Base-by-base conservation (phyloP, 2,797 vertebrate species). In the Meriones psammophilus region DNA sequence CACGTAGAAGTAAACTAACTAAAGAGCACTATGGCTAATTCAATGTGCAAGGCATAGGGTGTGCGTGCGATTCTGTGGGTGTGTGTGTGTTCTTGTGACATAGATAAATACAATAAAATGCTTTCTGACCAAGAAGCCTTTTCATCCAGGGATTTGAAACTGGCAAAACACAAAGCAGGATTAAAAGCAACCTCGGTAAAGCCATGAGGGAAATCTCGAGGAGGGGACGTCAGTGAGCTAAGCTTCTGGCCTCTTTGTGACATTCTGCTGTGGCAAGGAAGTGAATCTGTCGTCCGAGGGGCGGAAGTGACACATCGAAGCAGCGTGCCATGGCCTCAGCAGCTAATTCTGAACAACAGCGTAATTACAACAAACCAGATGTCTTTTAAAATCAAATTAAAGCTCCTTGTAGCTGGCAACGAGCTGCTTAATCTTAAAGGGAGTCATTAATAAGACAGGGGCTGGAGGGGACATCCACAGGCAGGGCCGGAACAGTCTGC, bases 101-200 rank as follows among this genome's bases (percentile, higher is more conserved):
- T 80, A 71, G 88, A 3, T 7, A 56, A 96, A 91, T 39, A 78
- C 22, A 22, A 64, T 54, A 68, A 71, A 95, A 78, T 80, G 36
- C 22, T 91, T 95, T 95, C 2, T 58, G 33, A 80, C 3, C 95
- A 95, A 73, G 10, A 88, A 36, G 30, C 15, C 96, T 97, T 96
- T 89, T 74, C 76, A 85, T 74, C 87, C 12, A 18, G 18, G 73
- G 90, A 96, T 97, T 18, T 86, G 36, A 20, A 83, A 95, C 87
- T 93, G 42, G 42, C 42, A 93, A 94, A 96, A 88, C 42, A 92
- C 62, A 96, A 98, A 96, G 83, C 30, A 95, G 88, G 90, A 97
- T 97, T 97, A 96, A 97, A 97, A 95, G 89, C 42, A n/a, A 74
- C 54, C 89, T 85, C 42, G 94, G 4, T 81, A 91, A 91, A 93